Evolutionary conservation across 2,888 invertebrate genomes (phyloP), one percentile per base, ranked within the genome.

Genomic region (Rhabditophanes sp.): DNA sequence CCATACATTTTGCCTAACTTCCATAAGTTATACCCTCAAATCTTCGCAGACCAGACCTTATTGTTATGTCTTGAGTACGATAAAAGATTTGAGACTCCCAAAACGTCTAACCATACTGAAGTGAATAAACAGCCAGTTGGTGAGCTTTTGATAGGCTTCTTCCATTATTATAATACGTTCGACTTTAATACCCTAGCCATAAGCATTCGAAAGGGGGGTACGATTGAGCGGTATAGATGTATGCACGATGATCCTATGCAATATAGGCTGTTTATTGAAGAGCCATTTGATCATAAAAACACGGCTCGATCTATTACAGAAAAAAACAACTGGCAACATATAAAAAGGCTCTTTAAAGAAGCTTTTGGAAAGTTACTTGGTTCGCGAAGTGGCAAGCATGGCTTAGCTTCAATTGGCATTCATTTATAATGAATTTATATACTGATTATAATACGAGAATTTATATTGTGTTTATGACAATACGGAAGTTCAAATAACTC

Each of bases 1-100:
- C 59, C 57, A 1, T 51, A 56, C 1, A 44, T 63, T 2, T 41
- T 63, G 14, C 63, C 63, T 2, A 64, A 64, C 39, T 38, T 62
- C 9, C 63, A 64, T 34, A 16, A 37, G 19, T 21, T 55, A 1
- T 51, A 47, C 29, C 55, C 55, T 5, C 32, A 47, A 2, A 27
- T 33, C 11, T 61, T 61, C 33, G 37, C 40, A 22, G 31, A 22
- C 2, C 24, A 38, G 5, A n/a, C n/a, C n/a, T n/a, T n/a, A n/a
- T n/a, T n/a, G n/a, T n/a, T n/a, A n/a, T n/a, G n/a, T n/a, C n/a
- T n/a, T n/a, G n/a, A n/a, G n/a, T n/a, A n/a, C n/a, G n/a, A n/a
- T 25, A 33, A n/a, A 15, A 46, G 16, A 41, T 42, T n/a, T n/a
- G n/a, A n/a, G n/a, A n/a, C n/a, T n/a, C n/a, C n/a, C n/a, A n/a